Conservation (phyloP, 2,113 vertebrate species). For the Felis catus region DNA sequence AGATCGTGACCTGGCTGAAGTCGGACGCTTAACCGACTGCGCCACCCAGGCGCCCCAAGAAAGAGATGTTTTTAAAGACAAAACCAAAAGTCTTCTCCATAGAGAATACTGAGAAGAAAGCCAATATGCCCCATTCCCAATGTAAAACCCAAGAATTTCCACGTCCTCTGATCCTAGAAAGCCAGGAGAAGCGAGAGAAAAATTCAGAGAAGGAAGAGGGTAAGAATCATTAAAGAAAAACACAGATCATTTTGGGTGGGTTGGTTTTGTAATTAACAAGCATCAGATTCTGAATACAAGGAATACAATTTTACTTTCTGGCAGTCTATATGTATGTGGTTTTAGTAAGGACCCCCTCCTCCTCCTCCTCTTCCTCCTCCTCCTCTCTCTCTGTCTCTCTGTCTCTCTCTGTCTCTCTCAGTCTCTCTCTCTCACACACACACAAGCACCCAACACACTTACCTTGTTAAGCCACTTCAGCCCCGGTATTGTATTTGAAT, state of each 20-base stretch:
- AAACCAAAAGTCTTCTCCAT: not conserved
- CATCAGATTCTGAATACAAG: not conserved
- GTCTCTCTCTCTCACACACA: too few species aligned
- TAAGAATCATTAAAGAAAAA: not conserved
- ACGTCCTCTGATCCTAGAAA: not conserved
- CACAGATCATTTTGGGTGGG: not conserved
- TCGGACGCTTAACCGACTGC: too few species aligned
- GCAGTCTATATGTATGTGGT: rapidly evolving
- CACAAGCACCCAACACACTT: not conserved
- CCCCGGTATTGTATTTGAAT: constrained; percentile 94
- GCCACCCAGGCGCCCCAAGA: too few species aligned
- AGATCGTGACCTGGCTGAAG: too few species aligned
- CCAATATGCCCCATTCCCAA: not conserved
- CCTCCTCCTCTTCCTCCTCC: too few species aligned
- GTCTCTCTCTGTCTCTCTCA: too few species aligned
- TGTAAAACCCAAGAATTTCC: not conserved
- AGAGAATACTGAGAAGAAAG: not conserved
- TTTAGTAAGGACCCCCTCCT: not conserved
- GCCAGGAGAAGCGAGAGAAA: not conserved
- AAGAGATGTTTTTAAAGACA: not conserved
- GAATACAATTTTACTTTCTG: not conserved
- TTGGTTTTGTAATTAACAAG: not conserved
- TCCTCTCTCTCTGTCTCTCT: too few species aligned
- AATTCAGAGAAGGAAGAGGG: not conserved
- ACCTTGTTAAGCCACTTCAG: constrained; percentile 98